Conservation (phyloP, 2,888 invertebrate genomes). For the Diarsia brunnea region DNA sequence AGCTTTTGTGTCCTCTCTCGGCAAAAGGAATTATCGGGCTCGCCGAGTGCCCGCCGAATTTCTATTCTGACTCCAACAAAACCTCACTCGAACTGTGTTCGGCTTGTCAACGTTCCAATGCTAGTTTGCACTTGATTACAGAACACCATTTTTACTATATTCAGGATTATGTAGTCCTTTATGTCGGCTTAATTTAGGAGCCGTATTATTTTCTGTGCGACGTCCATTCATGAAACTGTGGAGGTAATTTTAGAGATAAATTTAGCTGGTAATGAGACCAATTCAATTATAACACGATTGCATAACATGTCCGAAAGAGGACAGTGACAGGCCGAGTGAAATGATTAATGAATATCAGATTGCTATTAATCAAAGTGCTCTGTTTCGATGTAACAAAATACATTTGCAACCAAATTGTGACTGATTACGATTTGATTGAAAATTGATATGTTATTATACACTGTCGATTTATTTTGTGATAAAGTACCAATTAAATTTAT, state of each 20-base stretch:
- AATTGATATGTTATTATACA: constrained; percentile 52
- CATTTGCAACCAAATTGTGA: constrained; percentile 44
- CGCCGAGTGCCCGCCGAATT: constrained; percentile 69
- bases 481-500: constrained; percentile 49
- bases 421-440: constrained; percentile 60
- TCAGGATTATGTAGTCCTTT: constrained; percentile 39
- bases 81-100: constrained; percentile 63
- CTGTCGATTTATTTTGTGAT: constrained; percentile 46
- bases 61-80: constrained; percentile 69
- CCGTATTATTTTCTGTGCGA: not conserved
- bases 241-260: not conserved
- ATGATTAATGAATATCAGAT: constrained; percentile 52
- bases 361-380: constrained; percentile 47
- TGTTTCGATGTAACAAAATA: constrained; percentile 51
- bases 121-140: constrained; percentile 67
- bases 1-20: constrained; percentile 72
- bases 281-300: constrained; percentile 19
- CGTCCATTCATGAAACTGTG: not conserved
- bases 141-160: constrained; percentile 54
- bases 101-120: constrained; percentile 61
- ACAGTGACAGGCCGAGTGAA: not conserved
- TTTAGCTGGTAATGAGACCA: constrained; percentile 7
- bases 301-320: constrained; percentile 23
- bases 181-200: constrained; percentile 7
- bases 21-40: constrained; percentile 75